A percentile compares a stretch with the other conserved stretches of the same genome.
These are phyloP conservation scores for Agrochola circellaris DNA, from an alignment of 2,888 invertebrate species.

Conservation along the genomic window DNA sequence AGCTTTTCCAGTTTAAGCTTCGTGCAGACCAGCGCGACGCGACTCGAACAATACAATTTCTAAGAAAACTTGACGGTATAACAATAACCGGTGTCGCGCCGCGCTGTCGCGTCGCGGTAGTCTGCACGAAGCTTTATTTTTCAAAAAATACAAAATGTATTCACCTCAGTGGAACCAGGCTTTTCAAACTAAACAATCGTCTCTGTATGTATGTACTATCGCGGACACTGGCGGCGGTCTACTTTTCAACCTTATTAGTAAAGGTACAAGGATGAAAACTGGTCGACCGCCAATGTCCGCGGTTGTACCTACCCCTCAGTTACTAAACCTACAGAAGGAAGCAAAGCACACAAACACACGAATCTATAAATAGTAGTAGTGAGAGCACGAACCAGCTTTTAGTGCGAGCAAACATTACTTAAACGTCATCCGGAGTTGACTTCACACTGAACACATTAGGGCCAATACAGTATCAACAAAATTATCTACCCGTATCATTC, in stretches of 20 bases:
- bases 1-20: not conserved
- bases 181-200: not conserved
- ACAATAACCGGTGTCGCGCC: too few relatives aligned
- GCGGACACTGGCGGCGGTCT: too few relatives aligned
- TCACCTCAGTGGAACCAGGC: not conserved
- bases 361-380: constrained; percentile 55
- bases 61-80: too few relatives aligned
- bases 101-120: too few relatives aligned
- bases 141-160: not conserved
- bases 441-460: constrained; percentile 80
- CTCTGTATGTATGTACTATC: not conserved
- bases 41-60: too few relatives aligned
- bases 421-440: constrained; percentile 85
- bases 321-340: constrained; percentile 19
- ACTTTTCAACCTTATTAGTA: too few relatives aligned
- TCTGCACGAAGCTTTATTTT: too few relatives aligned
- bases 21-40: too few relatives aligned
- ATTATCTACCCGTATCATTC: constrained; percentile 42
- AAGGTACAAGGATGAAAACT: too few relatives aligned
- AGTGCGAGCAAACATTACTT: constrained; percentile 87
- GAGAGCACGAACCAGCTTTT: constrained; percentile 78
- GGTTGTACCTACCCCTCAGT: not conserved
- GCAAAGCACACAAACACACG: constrained; percentile 35
- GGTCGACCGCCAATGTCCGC: too few relatives aligned
- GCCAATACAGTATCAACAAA: constrained; percentile 76